These are phyloP conservation scores for Cerastoderma edule DNA, from an alignment of 2,888 invertebrate genomes.

Conservation along the genomic window DNA sequence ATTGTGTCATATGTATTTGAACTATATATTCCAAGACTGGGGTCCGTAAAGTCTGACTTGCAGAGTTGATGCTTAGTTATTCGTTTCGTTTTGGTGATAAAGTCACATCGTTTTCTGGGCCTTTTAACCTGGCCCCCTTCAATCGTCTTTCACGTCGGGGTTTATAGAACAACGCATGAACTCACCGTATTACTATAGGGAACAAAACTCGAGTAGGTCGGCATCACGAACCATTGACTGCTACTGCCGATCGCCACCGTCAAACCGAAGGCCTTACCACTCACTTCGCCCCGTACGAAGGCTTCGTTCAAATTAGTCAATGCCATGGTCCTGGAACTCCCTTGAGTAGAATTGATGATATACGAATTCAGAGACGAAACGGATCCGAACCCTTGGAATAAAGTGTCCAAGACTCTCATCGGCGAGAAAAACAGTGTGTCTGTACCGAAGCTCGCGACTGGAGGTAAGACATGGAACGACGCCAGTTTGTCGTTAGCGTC, in stretches of 20 bases:
- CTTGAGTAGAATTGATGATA: too few species aligned
- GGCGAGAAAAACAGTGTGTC: neutral
- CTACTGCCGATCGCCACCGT: neutral
- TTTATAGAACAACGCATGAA: neutral
- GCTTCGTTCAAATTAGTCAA: neutral
- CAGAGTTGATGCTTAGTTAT: too few species aligned
- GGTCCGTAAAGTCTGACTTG: too few species aligned
- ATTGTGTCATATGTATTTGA: too few species aligned
- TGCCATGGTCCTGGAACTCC: too few species aligned
- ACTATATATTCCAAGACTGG: too few species aligned
- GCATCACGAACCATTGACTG: slow-evolving; percentile 22
- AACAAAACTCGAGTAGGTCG: neutral
- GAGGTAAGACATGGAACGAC: slow-evolving; percentile 20
- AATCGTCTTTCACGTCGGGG: too few species aligned
- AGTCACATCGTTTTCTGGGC: too few species aligned
- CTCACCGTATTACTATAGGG: neutral
- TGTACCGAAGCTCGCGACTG: neutral
- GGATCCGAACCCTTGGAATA: neutral
- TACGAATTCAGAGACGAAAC: too few species aligned
- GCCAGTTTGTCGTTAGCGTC: neutral
- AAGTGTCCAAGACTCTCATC: neutral
- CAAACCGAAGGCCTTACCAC: neutral
- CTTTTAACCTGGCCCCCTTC: too few species aligned
- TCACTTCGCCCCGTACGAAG: neutral
- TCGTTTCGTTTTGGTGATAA: too few species aligned